Base-by-base conservation (phyloP, 2,113 vertebrate genomes). In the Elephantulus edwardii region DNA sequence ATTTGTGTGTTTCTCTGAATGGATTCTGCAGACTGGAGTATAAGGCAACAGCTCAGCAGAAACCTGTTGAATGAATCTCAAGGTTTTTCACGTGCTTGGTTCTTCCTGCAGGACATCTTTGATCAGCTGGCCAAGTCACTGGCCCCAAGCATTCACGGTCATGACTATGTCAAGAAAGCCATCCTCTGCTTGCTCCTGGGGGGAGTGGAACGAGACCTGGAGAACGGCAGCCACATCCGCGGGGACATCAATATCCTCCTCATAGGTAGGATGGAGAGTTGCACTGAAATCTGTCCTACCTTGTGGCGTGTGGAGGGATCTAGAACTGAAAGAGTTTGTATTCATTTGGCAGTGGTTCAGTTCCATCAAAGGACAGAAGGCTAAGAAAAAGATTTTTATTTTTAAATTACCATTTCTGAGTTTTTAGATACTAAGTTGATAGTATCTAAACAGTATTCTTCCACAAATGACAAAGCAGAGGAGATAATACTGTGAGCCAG, bases 201-300 rank as follows among this genome's bases (percentile, higher is more conserved):
- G 20, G 99, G 99, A 0, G 99, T 99, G 92, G 99, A 99, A 97
- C 99, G 99, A 94, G 95, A 99, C 38, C 97, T 99, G 71, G 99
- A 99, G 48, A 99, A 99, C 0, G 99, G 99, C 64, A 99, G 98
- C 1, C 98, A 99, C 68, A 98, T 99, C 95, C 97, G 99, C 96
- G 99, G 99, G 90, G 99, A 99, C 97, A 99, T 99, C 97, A 99
- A 99, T 83, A 95, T 99, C 89, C 97, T 99, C 90, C 98, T 99
- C 9, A 99, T 99, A 92, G 99, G 99, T 99, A 97, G 4, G 14
- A 22, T 35, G 40, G 56, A 7, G 20, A 38, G 68, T 60, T 77
- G 28, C 40, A 33, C 24, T 60, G 33, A 64, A 26, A 0, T 13
- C 8, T 48, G 33, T 76, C 6, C 62, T 84, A 13, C 12, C 44